These are phyloP conservation scores for Osmerus eperlanus DNA, from an alignment of 2,113 vertebrate species.

Conservation along the genomic window DNA sequence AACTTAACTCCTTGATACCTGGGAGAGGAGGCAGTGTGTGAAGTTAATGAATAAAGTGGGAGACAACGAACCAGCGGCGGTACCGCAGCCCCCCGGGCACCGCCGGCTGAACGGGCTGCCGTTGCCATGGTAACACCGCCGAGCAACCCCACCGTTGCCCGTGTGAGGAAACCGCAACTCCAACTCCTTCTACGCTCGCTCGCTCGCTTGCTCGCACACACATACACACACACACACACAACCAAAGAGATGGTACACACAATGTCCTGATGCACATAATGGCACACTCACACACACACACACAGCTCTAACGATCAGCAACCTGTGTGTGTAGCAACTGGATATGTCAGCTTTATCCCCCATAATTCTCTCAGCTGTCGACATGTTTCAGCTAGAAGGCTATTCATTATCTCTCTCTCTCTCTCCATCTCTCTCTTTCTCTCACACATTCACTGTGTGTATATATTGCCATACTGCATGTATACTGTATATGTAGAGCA, in stretches of 20 bases:
- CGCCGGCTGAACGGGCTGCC: slow-evolving; percentile 32
- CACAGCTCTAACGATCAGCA: not conserved
- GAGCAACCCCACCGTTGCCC: not conserved
- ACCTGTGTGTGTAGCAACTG: slow-evolving; percentile 5
- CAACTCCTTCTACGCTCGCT: not conserved
- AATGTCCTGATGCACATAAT: not conserved
- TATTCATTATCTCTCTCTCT: not conserved
- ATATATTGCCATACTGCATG: too few relatives aligned
- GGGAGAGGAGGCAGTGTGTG: slow-evolving; percentile 13
- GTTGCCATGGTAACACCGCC: slow-evolving; percentile 41
- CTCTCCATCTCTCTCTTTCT: slow-evolving; percentile 2
- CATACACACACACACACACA: not conserved
- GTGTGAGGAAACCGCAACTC: not conserved
- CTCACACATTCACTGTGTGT: too few relatives aligned
- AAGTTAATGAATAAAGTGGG: slow-evolving; percentile 36
- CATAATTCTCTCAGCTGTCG: not conserved
- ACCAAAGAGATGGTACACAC: too few relatives aligned
- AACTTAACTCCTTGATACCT: slow-evolving; percentile 22
- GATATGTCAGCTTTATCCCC: slow-evolving; percentile 10
- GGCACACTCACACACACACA: not conserved
- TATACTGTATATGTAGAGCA: too few relatives aligned
- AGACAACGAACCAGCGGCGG: slow-evolving; percentile 23
- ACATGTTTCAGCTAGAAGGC: too few relatives aligned
- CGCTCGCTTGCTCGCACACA: not conserved
- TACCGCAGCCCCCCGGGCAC: slow-evolving; percentile 29